phyloP scores from a whole-genome alignment of 1,140 invertebrate species.

The Drosophila parvula region DNA sequence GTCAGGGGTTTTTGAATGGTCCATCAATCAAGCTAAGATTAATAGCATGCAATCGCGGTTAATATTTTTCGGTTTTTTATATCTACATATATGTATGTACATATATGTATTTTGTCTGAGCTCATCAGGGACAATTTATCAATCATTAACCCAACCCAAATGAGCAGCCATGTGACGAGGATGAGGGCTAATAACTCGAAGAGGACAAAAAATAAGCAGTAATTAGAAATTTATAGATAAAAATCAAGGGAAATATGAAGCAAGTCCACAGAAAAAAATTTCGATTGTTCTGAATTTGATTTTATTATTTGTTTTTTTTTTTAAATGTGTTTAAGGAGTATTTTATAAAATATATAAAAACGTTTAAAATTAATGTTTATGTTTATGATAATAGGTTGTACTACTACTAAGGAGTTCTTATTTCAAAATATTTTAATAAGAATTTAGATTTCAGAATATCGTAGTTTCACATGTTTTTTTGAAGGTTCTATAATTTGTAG shows the following conservation, averaged over 20 bases:
- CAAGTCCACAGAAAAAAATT: not conserved
- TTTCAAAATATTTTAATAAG: no score
- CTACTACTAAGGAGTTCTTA: no score
- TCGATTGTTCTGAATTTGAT: no score
- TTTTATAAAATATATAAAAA: no score
- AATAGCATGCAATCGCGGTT: slow-evolving; percentile 43
- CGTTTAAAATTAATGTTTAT: no score
- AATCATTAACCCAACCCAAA: slow-evolving; percentile 54
- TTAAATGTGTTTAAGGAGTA: not conserved
- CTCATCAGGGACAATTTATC: slow-evolving; percentile 48
- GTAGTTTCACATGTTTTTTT: not conserved
- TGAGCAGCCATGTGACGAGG: slow-evolving; percentile 36
- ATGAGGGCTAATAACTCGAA: slow-evolving; percentile 22
- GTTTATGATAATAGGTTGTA: not conserved
- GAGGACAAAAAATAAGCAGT: slow-evolving; percentile 28
- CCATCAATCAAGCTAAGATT: slow-evolving; percentile 52
- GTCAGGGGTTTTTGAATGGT: slow-evolving; percentile 19
- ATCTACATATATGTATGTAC: not conserved
- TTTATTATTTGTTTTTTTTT: not conserved
- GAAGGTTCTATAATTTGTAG: not conserved
- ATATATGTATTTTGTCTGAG: slow-evolving; percentile 4
- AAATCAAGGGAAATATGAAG: slow-evolving; percentile 42
- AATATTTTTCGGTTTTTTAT: slow-evolving; percentile 5
- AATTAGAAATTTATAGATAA: slow-evolving; percentile 73
- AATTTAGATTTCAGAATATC: no score